phyloP scores from a whole-genome alignment of 2,797 vertebrate genomes.

The Bradypus variegatus region DNA sequence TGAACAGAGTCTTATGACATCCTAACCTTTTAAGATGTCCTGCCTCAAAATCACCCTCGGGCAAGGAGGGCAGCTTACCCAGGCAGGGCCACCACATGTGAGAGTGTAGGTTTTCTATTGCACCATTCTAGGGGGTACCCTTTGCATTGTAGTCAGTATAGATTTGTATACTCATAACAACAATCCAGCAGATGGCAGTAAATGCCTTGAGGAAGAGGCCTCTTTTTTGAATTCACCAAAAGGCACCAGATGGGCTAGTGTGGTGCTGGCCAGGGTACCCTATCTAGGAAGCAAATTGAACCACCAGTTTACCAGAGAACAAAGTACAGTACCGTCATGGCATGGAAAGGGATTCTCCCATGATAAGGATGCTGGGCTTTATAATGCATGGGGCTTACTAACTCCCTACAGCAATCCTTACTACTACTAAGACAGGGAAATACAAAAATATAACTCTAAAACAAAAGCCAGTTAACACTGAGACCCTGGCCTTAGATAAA shows the following conservation, averaged over 20 bases:
- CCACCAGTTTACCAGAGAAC: neutral
- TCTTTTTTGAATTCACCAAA: neutral
- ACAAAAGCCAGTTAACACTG: neutral
- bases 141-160: neutral
- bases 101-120: neutral
- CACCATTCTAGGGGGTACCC: neutral
- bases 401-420: neutral
- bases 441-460: neutral
- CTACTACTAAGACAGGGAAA: neutral
- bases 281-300: neutral
- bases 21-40: neutral
- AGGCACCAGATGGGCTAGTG: neutral
- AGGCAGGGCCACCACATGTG: neutral
- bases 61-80: neutral
- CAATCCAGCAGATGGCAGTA: conserved; percentile 53
- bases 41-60: neutral
- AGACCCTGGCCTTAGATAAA: neutral
- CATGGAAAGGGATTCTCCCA: neutral
- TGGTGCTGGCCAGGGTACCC: neutral
- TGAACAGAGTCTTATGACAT: neutral
- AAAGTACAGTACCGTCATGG: neutral
- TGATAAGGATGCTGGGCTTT: neutral
- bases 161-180: neutral
- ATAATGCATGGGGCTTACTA: neutral
- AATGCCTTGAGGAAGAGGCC: neutral